phyloP scores from a whole-genome alignment of 2,797 vertebrate genomes.

The Rhinella marina region DNA sequence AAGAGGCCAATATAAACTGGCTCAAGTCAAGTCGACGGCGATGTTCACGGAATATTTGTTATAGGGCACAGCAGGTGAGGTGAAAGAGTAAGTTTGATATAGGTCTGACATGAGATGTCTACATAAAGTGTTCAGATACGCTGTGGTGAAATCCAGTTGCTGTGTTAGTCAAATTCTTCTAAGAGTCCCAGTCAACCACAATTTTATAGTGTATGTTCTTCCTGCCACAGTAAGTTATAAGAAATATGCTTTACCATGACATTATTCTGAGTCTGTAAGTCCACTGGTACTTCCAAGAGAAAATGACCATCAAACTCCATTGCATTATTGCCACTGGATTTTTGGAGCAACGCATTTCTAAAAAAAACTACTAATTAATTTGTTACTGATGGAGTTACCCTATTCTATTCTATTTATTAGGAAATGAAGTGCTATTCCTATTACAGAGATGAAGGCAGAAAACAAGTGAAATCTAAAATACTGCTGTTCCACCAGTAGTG shows the following conservation, averaged over 20 bases:
- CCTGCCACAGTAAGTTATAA: background rate
- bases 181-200: background rate
- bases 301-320: background rate
- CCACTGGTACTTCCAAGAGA: background rate
- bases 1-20: constrained; percentile 71
- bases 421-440: background rate
- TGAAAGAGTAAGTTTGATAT: constrained; percentile 40
- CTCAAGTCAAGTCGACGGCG: constrained; percentile 66
- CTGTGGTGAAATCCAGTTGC: background rate
- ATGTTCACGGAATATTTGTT: constrained; percentile 69
- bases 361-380: too few species aligned
- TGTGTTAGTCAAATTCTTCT: background rate
- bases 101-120: constrained; percentile 52
- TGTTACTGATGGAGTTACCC: too few species aligned
- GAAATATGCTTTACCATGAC: background rate
- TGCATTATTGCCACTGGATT: background rate
- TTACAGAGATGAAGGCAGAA: background rate
- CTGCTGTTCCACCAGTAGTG: background rate
- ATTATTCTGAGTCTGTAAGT: background rate
- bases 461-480: background rate
- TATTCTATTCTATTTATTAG: too few species aligned
- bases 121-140: background rate
- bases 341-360: background rate
- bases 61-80: constrained; percentile 68
- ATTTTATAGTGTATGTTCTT: background rate